Base-by-base conservation (phyloP, 2,888 invertebrate genomes). In the Alentia gelatinosa region DNA sequence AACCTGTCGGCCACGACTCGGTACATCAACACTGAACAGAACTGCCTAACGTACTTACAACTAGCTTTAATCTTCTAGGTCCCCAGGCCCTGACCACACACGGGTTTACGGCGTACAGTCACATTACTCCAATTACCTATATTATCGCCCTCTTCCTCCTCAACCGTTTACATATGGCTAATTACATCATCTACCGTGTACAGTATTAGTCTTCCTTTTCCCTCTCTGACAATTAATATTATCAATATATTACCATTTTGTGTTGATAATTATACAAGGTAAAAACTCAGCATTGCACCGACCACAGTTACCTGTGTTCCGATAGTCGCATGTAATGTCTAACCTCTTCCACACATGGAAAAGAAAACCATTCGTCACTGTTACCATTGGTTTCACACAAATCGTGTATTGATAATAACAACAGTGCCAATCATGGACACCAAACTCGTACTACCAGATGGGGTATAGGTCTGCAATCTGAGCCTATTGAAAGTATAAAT, bases 21-120 rank as follows among this genome's bases (percentile, higher is more conserved):
- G 39, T 79, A 37, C 37, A 39, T 79, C 26, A 79, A 79, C 79
- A 79, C 79, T 79, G 79, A 79, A 79, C 37, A 39, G 39, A 79
- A 35, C 39, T 39, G 79, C 79, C 79, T 79, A 79, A 79, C 35
- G 37, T 39, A 37, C 23, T 79, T 79, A 79, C 79, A 79, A 79
- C 79, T 79, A 79, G 79, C 79, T n/a, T 79, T 79, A 79, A 37
- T 79, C 39, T 39, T 39, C 39, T 37, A 79, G 39, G 39, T 37
- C 3, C 79, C 37, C 79, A 9, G 39, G 37, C 37, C 79, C 79
- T 26, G 79, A 79, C 79, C 79, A 79, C 79, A 79, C 15, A 79
- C 30, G n/a, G n/a, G n/a, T n/a, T n/a, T 68, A 68, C 26, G 33
- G 68, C 68, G 33, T 68, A 63, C 63, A 68, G 68, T 68, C 68